Evolutionary conservation across 2,797 vertebrate genomes (phyloP).

Genomic region (Rhinophrynus dorsalis): DNA sequence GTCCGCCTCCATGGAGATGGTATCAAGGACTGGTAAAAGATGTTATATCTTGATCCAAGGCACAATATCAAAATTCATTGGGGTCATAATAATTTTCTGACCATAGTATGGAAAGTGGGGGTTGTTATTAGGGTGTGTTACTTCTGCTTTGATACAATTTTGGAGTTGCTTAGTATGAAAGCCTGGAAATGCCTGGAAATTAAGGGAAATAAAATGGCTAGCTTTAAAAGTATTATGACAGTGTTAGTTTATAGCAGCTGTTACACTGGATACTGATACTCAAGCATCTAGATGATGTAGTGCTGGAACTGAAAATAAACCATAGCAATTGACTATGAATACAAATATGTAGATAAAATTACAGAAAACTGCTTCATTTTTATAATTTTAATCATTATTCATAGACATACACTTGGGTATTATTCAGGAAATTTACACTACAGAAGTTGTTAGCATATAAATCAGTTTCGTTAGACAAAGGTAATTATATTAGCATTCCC

Average conservation of each 20-base stretch:
- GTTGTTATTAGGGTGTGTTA: no score
- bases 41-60: no score
- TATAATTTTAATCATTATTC: slow-evolving; percentile 39
- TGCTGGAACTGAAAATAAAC: background rate
- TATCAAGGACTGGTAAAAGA: no score
- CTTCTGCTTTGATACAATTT: no score
- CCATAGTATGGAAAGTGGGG: no score
- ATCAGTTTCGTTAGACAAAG: slow-evolving; percentile 34
- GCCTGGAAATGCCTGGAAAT: no score
- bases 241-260: background rate
- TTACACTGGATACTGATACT: background rate
- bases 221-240: background rate
- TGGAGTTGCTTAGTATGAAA: no score
- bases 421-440: slow-evolving; percentile 37
- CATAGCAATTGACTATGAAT: background rate
- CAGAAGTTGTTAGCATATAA: slow-evolving; percentile 39
- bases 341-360: slow-evolving; percentile 20
- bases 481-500: slow-evolving; percentile 42
- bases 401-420: slow-evolving; percentile 16
- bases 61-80: no score
- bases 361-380: slow-evolving; percentile 22
- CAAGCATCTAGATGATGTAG: background rate
- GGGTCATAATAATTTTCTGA: no score
- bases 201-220: no score
- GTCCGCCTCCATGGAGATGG: no score